These are phyloP conservation scores for Syrista parreyssii DNA, from an alignment of 2,888 invertebrate genomes.

Conservation along the genomic window DNA sequence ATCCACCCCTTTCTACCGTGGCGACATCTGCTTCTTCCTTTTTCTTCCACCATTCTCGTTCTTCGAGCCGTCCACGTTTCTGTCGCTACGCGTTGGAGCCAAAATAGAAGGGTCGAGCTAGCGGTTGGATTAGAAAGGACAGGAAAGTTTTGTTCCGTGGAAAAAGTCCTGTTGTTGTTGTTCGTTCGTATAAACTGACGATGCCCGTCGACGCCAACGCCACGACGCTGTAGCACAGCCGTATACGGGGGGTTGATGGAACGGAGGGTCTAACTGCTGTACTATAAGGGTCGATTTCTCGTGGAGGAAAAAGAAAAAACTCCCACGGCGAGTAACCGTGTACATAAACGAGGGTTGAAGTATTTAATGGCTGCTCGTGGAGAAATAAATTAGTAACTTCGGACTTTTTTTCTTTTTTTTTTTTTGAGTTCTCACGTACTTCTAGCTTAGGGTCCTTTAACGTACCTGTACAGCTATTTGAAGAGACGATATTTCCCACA, in stretches of 20 bases:
- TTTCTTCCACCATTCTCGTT: slow-evolving; percentile 6
- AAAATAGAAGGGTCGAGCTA: background rate
- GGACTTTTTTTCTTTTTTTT: slow-evolving; percentile 2
- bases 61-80: background rate
- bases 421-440: background rate
- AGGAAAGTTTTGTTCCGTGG: background rate
- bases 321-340: background rate
- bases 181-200: background rate
- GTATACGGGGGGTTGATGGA: background rate
- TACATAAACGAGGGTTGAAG: slow-evolving; percentile 30
- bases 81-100: background rate
- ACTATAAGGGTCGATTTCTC: background rate
- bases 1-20: background rate
- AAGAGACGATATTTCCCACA: background rate
- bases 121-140: background rate
- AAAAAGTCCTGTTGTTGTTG: background rate
- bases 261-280: background rate
- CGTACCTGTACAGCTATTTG: background rate
- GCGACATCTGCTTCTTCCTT: slow-evolving; percentile 18
- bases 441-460: background rate
- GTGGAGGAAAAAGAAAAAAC: background rate
- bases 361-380: slow-evolving; percentile 34
- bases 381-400: slow-evolving; percentile 36
- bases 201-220: background rate
- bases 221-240: background rate